Evolutionary conservation across 2,888 invertebrate genomes (phyloP).

Genomic region (Actias luna): DNA sequence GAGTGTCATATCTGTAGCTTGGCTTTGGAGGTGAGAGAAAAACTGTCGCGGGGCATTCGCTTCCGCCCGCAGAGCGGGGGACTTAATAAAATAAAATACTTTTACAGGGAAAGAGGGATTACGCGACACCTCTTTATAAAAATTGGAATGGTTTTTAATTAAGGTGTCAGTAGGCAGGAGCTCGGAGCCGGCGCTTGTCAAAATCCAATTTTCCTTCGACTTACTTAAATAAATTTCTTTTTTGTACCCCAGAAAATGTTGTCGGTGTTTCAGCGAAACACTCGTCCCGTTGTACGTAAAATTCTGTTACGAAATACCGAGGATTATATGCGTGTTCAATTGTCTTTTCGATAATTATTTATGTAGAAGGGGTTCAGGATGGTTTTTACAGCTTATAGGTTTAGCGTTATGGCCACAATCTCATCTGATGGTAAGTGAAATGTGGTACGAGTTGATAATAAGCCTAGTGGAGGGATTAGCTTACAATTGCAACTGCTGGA

Average conservation of each 20-base stretch:
- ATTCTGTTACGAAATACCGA: slow-evolving; percentile 12
- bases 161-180: slow-evolving; percentile 25
- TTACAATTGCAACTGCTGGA: too few species aligned
- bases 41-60: not conserved
- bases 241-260: not conserved
- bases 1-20: not conserved
- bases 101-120: slow-evolving; percentile 20
- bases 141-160: slow-evolving; percentile 31
- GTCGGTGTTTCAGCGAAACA: slow-evolving; percentile 13
- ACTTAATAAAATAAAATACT: not conserved
- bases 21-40: too few species aligned
- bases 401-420: too few species aligned
- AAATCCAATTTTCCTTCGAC: slow-evolving; percentile 35
- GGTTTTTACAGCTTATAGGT: not conserved
- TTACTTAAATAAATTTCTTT: slow-evolving; percentile 22
- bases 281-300: slow-evolving; percentile 1
- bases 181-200: slow-evolving; percentile 13
- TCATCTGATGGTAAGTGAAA: too few species aligned
- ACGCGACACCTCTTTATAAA: slow-evolving; percentile 19
- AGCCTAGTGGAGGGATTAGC: too few species aligned
- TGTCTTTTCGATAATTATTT: not conserved
- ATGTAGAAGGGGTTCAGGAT: not conserved
- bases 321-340: slow-evolving; percentile 8
- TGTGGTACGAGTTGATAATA: too few species aligned
- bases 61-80: not conserved